Percentiles rank a stretch among this genome's conserved stretches.
These are phyloP conservation scores for Pavo muticus DNA, from an alignment of 2,113 vertebrate species.

Conservation along the genomic window DNA sequence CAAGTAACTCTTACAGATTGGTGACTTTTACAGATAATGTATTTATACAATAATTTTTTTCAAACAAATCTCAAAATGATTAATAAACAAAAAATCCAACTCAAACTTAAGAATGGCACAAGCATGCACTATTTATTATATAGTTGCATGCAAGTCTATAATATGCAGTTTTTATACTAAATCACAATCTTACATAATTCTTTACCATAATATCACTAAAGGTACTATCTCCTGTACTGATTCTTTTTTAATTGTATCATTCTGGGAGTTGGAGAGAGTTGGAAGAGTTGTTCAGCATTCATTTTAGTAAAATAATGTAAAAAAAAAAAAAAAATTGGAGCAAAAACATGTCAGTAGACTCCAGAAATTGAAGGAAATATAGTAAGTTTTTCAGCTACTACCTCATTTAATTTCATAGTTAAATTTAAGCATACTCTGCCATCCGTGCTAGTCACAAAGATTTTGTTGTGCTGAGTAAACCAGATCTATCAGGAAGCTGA, in stretches of 20 bases:
- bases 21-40: background rate
- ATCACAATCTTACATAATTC: background rate
- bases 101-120: background rate
- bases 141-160: background rate
- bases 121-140: background rate
- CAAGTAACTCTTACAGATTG: background rate
- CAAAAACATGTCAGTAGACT: background rate
- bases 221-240: background rate
- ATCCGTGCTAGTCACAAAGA: background rate
- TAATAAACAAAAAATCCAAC: background rate
- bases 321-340: background rate
- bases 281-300: background rate
- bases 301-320: background rate
- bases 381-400: background rate
- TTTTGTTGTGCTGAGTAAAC: constrained; percentile 53
- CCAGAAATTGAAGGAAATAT: background rate
- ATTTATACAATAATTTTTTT: background rate
- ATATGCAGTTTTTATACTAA: background rate
- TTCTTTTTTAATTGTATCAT: background rate
- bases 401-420: background rate
- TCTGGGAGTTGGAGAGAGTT: background rate
- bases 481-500: constrained; percentile 5
- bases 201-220: background rate
- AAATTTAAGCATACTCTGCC: background rate
- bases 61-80: background rate